Evolutionary conservation across 2,888 invertebrate genomes (phyloP).

Genomic region (Aradus depressus): DNA sequence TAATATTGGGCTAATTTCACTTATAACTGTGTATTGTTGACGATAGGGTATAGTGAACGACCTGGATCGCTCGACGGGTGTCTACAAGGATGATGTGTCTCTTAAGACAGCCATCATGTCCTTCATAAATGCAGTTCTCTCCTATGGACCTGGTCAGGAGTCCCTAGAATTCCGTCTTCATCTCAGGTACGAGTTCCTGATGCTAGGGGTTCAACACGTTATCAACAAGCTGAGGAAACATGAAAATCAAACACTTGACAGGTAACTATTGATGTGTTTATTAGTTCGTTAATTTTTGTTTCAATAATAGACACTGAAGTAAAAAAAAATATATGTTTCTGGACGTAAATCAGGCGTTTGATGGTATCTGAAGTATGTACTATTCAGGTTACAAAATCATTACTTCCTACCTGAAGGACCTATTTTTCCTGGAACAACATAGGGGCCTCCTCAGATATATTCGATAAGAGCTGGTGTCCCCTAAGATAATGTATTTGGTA

Average conservation of each 20-base stretch:
- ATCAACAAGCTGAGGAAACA: conserved; percentile 85
- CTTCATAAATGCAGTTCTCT: conserved; percentile 90
- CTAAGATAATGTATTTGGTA: no score
- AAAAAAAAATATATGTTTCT: no score
- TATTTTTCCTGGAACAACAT: no score
- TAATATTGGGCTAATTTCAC: neutral
- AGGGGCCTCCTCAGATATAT: no score
- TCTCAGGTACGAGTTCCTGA: conserved; percentile 86
- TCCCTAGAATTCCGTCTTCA: conserved; percentile 90
- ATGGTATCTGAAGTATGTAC: no score
- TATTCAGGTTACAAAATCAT: no score
- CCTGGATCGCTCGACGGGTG: conserved; percentile 78
- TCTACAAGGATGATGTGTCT: conserved; percentile 83
- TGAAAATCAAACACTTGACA: conserved; percentile 86
- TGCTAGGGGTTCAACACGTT: conserved; percentile 92
- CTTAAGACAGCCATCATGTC: conserved; percentile 97
- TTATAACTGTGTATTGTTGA: conserved; percentile 16
- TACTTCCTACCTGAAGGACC: no score
- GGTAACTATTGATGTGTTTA: conserved; percentile 35
- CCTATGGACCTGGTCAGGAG: conserved; percentile 93
- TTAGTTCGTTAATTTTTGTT: neutral
- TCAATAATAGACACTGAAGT: no score
- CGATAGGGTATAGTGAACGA: conserved; percentile 83
- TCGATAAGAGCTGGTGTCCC: no score
- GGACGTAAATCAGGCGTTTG: no score